A percentile compares a stretch with the other conserved stretches of the same genome.
phyloP scores from a whole-genome alignment of 2,113 vertebrate species.

The Malurus melanocephalus region DNA sequence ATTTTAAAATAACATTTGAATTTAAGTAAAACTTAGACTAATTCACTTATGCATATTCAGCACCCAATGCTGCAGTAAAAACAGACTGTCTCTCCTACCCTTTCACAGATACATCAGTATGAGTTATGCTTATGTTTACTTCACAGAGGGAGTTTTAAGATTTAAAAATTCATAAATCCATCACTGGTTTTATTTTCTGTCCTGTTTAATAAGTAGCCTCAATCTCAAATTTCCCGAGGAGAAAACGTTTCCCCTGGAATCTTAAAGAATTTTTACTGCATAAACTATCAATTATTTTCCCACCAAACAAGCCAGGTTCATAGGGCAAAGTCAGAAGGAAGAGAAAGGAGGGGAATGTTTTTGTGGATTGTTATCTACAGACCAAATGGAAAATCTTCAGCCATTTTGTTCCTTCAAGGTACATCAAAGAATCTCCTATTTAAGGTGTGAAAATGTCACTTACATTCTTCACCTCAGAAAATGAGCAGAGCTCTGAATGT shows the following conservation, averaged over 20 bases:
- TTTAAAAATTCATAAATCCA: not conserved
- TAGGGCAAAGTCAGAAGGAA: not conserved
- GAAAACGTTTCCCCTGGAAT: not conserved
- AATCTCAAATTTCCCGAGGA: not conserved
- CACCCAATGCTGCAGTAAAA: not conserved
- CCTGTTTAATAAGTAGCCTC: not conserved
- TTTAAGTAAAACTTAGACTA: not conserved
- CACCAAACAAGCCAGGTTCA: slow-evolving; percentile 4
- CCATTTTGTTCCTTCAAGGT: slow-evolving; percentile 21
- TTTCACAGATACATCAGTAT: not conserved
- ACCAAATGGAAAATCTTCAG: slow-evolving; percentile 3
- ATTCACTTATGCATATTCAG: not conserved
- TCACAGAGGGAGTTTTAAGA: not conserved
- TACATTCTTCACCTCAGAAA: slow-evolving; percentile 10
- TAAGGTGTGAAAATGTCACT: not conserved
- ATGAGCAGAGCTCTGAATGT: not conserved
- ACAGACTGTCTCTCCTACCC: not conserved
- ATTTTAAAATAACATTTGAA: slow-evolving; percentile 28
- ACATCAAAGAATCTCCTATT: not conserved
- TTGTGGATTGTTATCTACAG: not conserved
- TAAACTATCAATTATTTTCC: slow-evolving; percentile 1
- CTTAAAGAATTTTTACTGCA: not conserved
- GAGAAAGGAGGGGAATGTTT: slow-evolving; percentile 7
- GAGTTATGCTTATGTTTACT: not conserved
- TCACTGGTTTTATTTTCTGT: not conserved